Conservation (phyloP, 2,113 vertebrate species). For the Ciconia stormi region DNA sequence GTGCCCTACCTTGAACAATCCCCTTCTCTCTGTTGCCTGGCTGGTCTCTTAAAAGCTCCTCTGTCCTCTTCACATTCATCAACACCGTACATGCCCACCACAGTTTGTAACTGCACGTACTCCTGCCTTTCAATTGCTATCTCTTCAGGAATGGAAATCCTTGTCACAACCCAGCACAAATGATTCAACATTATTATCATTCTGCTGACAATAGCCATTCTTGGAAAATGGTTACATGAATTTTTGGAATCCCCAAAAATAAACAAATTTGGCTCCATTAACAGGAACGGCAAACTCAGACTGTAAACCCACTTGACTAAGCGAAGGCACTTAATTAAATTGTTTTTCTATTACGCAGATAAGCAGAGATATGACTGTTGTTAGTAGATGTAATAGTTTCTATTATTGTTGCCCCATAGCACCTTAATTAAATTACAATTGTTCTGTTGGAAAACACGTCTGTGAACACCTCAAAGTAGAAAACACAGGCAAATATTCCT, state of each 20-base stretch:
- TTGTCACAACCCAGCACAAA: not conserved
- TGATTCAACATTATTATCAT: not conserved
- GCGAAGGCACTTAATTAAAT: conserved; percentile 40
- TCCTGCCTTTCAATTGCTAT: not conserved
- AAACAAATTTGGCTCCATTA: conserved; percentile 14
- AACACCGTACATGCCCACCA: not conserved
- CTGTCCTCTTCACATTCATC: not conserved
- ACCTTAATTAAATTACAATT: conserved; percentile 29
- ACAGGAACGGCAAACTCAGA: not conserved
- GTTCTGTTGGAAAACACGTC: not conserved
- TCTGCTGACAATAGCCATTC: not conserved
- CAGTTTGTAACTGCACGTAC: fast-evolving
- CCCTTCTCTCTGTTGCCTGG: not conserved
- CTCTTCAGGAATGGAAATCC: not conserved
- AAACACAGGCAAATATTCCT: not conserved
- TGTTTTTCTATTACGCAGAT: not conserved
- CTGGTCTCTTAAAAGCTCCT: not conserved
- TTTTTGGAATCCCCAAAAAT: conserved; percentile 23
- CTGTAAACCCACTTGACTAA: conserved; percentile 5
- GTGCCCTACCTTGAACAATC: conserved; percentile 22
- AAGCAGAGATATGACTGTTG: conserved; percentile 13
- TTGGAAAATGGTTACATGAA: conserved; percentile 18
- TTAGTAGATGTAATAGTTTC: not conserved
- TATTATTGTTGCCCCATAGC: not conserved
- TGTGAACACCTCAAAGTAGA: not conserved